Conservation (phyloP, 2,113 vertebrate species). For the Morphnarchus princeps region DNA sequence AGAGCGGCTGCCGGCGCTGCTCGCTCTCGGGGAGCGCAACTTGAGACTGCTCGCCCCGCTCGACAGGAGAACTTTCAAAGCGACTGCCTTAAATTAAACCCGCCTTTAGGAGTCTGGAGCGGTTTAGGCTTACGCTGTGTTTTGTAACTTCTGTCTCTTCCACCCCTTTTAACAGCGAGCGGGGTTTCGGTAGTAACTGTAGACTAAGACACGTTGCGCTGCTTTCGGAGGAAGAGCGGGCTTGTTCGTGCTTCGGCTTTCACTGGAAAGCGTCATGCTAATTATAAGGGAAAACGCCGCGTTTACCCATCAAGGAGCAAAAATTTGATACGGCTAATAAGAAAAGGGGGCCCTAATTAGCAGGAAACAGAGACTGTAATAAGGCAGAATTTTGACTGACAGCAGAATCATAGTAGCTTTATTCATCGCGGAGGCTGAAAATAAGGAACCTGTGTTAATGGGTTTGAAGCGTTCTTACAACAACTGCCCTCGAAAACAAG, state of each 20-base stretch:
- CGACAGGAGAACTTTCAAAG: background rate
- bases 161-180: background rate
- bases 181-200: background rate
- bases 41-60: accelerated
- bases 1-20: background rate
- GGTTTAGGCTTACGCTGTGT: background rate
- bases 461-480: background rate
- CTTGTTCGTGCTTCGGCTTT: background rate
- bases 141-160: background rate
- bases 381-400: background rate
- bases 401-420: background rate
- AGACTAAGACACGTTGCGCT: background rate
- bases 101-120: background rate
- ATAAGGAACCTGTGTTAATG: background rate
- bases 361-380: background rate
- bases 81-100: accelerated
- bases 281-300: background rate
- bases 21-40: accelerated
- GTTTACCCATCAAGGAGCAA: background rate
- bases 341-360: background rate
- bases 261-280: background rate
- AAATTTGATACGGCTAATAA: background rate
- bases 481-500: background rate
- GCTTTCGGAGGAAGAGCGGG: background rate
- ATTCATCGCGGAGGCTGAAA: background rate